Conservation (phyloP, 2,888 invertebrate species). For the Torymus tubicola region DNA sequence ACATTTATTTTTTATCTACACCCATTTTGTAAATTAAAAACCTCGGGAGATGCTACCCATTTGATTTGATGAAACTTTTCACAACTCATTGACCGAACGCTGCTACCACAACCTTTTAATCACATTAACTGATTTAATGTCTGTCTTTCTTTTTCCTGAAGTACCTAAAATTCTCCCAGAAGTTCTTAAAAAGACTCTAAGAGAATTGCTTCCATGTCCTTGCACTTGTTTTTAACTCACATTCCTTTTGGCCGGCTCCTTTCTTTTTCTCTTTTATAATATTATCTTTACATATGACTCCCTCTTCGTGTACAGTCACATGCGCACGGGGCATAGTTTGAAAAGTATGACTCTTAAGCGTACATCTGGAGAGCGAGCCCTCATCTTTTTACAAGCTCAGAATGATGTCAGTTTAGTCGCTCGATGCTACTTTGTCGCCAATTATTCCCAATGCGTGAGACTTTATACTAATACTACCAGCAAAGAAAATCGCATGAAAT, state of each 20-base stretch:
- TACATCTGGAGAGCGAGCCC: slow-evolving; percentile 1
- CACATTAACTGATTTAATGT: not conserved
- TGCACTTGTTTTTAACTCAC: slow-evolving; percentile 24
- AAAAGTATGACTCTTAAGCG: not conserved
- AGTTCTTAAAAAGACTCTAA: not conserved
- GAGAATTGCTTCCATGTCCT: slow-evolving; percentile 10
- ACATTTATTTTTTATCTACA: slow-evolving; percentile 35
- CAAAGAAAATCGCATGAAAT: slow-evolving; percentile 64
- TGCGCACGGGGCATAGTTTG: not conserved
- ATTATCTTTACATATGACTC: slow-evolving; percentile 7
- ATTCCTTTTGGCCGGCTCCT: not conserved
- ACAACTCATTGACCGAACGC: slow-evolving; percentile 60
- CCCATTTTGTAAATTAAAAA: slow-evolving; percentile 63
- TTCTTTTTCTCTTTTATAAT: slow-evolving; percentile 7
- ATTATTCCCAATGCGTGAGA: slow-evolving; percentile 56
- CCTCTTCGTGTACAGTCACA: slow-evolving; percentile 20
- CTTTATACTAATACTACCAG: slow-evolving; percentile 51
- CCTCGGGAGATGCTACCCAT: slow-evolving; percentile 72
- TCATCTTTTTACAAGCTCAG: not conserved
- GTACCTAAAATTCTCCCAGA: not conserved
- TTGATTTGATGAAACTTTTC: slow-evolving; percentile 73
- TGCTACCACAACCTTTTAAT: not conserved
- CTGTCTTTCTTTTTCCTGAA: not conserved
- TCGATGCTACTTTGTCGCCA: slow-evolving; percentile 25
- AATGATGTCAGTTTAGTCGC: slow-evolving; percentile 31